Base-by-base conservation (phyloP, 2,113 vertebrate species). In the Rattus norvegicus region DNA sequence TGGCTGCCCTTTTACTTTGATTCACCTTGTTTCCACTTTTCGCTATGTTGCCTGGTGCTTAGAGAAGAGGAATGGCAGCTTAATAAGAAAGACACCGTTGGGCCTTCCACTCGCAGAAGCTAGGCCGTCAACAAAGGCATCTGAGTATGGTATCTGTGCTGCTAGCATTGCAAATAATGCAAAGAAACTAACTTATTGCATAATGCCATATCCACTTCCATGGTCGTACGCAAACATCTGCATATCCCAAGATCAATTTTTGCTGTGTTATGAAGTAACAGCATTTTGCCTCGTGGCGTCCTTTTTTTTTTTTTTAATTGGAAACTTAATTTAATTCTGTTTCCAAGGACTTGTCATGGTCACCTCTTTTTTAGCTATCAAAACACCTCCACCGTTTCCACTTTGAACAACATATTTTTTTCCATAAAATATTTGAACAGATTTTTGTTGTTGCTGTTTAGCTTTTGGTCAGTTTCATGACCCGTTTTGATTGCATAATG, bases 81-180 rank as follows among this genome's bases (percentile, higher is more conserved):
- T 79, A 59, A 39, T 39, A 69, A 17, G 39, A 11, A 88, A 65
- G 67, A 49, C 36, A 73, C n/a, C 39, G 17, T 73, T 61, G 22
- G 39, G 26, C 14, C 2, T 90, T 76, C 65, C 30, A 54, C 39
- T 69, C n/a, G 12, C 16, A 52, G 20, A 20, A n/a, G 70, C 89
- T 30, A 76, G 52, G 77, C 70, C 94, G 26, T 73, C 63, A 86
- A 88, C 84, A 65, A 90, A 65, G 24, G 12, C 65, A 86, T 77
- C 26, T 7, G 12, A 80, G 84, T 63, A 0, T 73, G 47, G 7
- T 65, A 73, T 77, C 69, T 47, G 7, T 92, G 26, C 30, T 26
- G 61, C 90, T 87, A 47, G 92, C 61, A 81, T 88, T 65, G 52
- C 70, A 96, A 88, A 86, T 70, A 49, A 88, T 88, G 61, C 72